These are phyloP conservation scores for Camptogramma bilineatum DNA, from an alignment of 2,888 invertebrate genomes.

Conservation along the genomic window DNA sequence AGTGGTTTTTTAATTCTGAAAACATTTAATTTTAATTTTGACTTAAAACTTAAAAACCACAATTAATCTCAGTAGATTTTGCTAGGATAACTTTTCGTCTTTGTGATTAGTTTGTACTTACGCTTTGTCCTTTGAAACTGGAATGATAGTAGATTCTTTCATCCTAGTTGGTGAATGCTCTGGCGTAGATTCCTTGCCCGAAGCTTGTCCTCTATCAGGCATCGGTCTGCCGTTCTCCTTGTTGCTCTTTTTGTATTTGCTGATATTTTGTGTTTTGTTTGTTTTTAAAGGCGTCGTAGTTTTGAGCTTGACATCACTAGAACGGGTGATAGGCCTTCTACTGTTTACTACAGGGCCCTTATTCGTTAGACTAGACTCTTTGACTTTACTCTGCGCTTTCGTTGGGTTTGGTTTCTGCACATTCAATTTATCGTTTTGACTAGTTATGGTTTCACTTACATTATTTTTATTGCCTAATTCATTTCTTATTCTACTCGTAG, in stretches of 20 bases:
- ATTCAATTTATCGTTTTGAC: conserved; percentile 72
- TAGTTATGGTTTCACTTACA: conserved; percentile 79
- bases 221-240: conserved; percentile 67
- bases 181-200: conserved; percentile 87
- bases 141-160: conserved; percentile 54
- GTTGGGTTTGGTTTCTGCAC: conserved; percentile 75
- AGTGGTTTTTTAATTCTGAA: conserved; percentile 62
- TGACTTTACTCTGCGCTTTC: conserved; percentile 79
- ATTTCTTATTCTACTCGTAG: conserved; percentile 81
- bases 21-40: neutral
- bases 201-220: conserved; percentile 85
- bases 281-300: conserved; percentile 52
- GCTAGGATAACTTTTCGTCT: neutral
- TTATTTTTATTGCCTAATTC: conserved; percentile 79
- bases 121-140: conserved; percentile 58
- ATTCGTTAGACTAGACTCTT: conserved; percentile 79
- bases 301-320: conserved; percentile 68
- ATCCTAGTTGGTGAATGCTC: conserved; percentile 85
- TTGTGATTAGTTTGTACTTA: neutral
- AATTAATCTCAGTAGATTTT: neutral
- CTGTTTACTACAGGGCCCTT: conserved; percentile 56
- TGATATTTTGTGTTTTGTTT: conserved; percentile 55
- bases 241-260: conserved; percentile 61
- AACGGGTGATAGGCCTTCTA: conserved; percentile 67
- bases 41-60: neutral